Evolutionary conservation across 2,888 invertebrate genomes (phyloP).

Genomic region (Tachystola acroxantha): DNA sequence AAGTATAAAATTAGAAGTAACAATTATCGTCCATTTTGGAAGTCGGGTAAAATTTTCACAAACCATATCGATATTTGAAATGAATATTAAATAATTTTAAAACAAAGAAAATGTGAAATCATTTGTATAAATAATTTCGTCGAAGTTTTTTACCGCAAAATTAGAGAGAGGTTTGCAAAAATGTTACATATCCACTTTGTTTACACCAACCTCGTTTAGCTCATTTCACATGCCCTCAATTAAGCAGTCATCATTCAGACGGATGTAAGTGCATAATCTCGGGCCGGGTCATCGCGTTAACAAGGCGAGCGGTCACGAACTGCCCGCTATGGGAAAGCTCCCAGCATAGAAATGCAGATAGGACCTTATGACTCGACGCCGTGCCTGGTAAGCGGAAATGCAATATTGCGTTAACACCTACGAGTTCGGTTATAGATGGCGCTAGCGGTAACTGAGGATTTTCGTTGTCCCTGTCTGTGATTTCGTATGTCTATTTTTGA

Average conservation of each 20-base stretch:
- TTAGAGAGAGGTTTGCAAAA: too few relatives aligned
- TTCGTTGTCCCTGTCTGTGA: too few relatives aligned
- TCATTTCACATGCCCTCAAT: conserved; percentile 62
- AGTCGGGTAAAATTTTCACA: too few relatives aligned
- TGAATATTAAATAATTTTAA: too few relatives aligned
- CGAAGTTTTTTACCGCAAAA: too few relatives aligned
- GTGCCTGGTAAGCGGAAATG: conserved; percentile 20
- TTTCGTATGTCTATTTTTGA: too few relatives aligned
- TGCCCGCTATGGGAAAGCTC: conserved; percentile 75
- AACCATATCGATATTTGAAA: too few relatives aligned
- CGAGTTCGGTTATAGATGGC: conserved; percentile 3
- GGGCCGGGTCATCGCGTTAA: conserved; percentile 67
- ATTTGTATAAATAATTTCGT: too few relatives aligned
- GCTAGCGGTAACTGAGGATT: not conserved
- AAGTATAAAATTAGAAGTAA: too few relatives aligned
- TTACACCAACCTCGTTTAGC: conserved; percentile 30
- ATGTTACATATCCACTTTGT: conserved; percentile 26
- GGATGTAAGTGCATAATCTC: conserved; percentile 74
- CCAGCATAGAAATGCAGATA: conserved; percentile 68
- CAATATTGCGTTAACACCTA: conserved; percentile 12
- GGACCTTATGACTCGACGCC: conserved; percentile 42
- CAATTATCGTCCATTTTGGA: too few relatives aligned
- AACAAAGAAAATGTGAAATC: too few relatives aligned
- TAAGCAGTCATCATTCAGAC: conserved; percentile 69
- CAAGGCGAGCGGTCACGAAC: conserved; percentile 72